Base-by-base conservation (phyloP, 2,888 invertebrate genomes). In the Aspidiotus rigidus region DNA sequence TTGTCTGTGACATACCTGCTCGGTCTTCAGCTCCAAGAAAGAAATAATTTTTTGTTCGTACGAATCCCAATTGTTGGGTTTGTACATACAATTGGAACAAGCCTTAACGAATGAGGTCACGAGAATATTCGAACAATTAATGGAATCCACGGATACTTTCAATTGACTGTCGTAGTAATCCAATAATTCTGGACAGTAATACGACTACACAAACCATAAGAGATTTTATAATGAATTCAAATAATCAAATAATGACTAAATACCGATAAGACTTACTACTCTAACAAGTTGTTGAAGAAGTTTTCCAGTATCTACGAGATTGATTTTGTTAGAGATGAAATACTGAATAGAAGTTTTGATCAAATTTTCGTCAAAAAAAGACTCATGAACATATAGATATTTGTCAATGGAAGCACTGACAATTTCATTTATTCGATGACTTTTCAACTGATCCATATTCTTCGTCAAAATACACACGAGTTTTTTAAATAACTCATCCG, bases 61-160 rank as follows among this genome's bases (percentile, higher is more conserved):
- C 9, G 39, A 41, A 7, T 28, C 9, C 69, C 69, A 69, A n/a
- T 56, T 15, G 7, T 40, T 55, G n/a, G 69, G 69, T 28, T 41
- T 56, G 62, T 69, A 62, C n/a, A 44, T 28, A 66, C 44, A 57
- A 49, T 66, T 57, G 13, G 59, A 59, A 49, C 66, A 66, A 7
- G n/a, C 11, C n/a, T 17, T 42, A 1, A 66, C 15, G 17, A 49
- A 49, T 6, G 59, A 16, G n/a, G 44, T 10, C n/a, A 59, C 10
- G 7, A 67, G 17, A 16, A 28, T 28, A 15, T 11, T 13, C 44
- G 9, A 15, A n/a, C 10, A 49, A 7, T 15, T n/a, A 1, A 8
- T 17, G 3, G 62, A 17, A 13, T 54, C 40, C n/a, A n/a, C 9
- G 7, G 16, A 17, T 15, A 39, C 11, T 15, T 15, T 39, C 13